A percentile compares a stretch with the other conserved stretches of the same genome.
Evolutionary conservation across 2,888 invertebrate species (phyloP).

Genomic region (Euphydryas editha): DNA sequence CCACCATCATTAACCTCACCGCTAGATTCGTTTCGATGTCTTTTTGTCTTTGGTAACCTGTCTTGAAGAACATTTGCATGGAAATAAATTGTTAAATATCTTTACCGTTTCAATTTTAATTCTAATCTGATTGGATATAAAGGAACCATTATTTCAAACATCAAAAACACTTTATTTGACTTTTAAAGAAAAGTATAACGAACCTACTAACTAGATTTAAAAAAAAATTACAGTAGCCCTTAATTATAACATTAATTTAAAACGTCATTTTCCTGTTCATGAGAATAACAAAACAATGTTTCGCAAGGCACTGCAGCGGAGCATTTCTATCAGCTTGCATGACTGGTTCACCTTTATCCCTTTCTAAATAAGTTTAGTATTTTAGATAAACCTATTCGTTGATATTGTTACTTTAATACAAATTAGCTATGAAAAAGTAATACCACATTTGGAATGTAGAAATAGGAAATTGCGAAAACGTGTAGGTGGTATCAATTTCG

Average conservation of each 20-base stretch:
- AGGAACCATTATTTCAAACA: too few species aligned
- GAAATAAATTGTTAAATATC: conserved; percentile 1
- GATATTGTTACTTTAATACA: conserved; percentile 15
- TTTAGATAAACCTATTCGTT: conserved; percentile 32
- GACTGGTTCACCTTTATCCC: conserved; percentile 42
- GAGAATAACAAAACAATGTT: conserved; percentile 37
- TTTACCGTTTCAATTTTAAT: not conserved
- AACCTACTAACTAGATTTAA: not conserved
- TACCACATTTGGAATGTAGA: conserved; percentile 48
- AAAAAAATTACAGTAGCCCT: not conserved
- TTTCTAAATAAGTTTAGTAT: conserved; percentile 39
- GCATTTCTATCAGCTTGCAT: conserved; percentile 31
- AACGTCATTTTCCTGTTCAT: conserved; percentile 34
- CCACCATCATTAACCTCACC: conserved; percentile 62
- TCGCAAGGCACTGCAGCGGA: conserved; percentile 34
- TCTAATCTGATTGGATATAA: not conserved
- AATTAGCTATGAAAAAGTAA: not conserved
- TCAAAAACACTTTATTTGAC: too few species aligned
- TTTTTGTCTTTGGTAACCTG: conserved; percentile 56
- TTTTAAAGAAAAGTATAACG: too few species aligned
- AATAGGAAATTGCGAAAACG: conserved; percentile 60
- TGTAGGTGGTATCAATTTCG: conserved; percentile 33
- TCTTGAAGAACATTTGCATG: conserved; percentile 32
- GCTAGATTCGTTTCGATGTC: conserved; percentile 62
- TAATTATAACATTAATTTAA: conserved; percentile 10